phyloP scores from a whole-genome alignment of 2,888 invertebrate species.

The Xylota sylvarum region DNA sequence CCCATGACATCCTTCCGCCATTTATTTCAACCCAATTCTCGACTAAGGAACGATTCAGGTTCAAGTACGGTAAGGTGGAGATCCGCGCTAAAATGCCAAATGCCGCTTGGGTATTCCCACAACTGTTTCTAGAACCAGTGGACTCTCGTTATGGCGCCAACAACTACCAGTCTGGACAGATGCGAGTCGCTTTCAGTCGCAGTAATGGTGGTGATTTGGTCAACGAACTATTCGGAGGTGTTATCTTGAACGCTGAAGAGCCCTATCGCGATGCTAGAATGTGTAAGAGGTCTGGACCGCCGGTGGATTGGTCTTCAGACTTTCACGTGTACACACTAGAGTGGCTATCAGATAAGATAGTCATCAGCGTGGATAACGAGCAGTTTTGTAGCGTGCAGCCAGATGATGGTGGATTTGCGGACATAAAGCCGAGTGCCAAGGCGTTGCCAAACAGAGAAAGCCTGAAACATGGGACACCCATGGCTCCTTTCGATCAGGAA shows the following conservation, averaged over 20 bases:
- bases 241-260: conserved; percentile 79
- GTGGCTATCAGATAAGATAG: conserved; percentile 86
- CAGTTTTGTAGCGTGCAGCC: conserved; percentile 85
- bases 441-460: conserved; percentile 83
- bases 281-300: conserved; percentile 78
- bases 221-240: conserved; percentile 80
- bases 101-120: conserved; percentile 92
- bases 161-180: conserved; percentile 88
- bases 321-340: conserved; percentile 89
- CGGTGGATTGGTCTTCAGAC: conserved; percentile 84
- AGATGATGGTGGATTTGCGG: conserved; percentile 79
- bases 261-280: conserved; percentile 80
- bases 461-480: conserved; percentile 80
- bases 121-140: conserved; percentile 88
- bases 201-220: conserved; percentile 83
- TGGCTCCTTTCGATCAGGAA: conserved; percentile 92
- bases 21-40: conserved; percentile 88
- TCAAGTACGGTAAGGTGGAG: conserved; percentile 89
- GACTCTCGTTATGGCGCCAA: conserved; percentile 87
- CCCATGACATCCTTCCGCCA: conserved; percentile 87
- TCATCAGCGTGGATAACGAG: conserved; percentile 86
- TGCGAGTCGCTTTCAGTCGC: conserved; percentile 89
- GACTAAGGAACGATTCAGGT: conserved; percentile 87
- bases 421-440: conserved; percentile 76
- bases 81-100: conserved; percentile 90